These are phyloP conservation scores for Ciconia maguari DNA, from an alignment of 2,113 vertebrate species.

Conservation along the genomic window DNA sequence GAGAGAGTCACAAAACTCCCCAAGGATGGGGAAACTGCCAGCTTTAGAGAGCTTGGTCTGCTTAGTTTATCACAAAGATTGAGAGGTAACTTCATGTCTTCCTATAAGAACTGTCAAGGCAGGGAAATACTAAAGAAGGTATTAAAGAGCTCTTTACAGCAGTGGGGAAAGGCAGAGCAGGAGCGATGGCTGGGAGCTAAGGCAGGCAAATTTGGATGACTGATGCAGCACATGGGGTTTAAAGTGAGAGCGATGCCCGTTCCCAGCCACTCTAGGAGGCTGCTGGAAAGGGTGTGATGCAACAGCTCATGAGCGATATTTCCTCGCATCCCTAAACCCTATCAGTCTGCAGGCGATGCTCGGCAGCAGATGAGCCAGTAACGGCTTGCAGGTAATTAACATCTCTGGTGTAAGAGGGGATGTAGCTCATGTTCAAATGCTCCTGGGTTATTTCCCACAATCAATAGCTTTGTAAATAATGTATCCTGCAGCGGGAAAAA, in stretches of 20 bases:
- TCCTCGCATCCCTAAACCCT: background rate
- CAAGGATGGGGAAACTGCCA: background rate
- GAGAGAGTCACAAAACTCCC: background rate
- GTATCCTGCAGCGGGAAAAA: background rate
- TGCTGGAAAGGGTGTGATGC: background rate
- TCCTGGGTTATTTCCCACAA: constrained; percentile 48
- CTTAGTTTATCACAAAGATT: background rate
- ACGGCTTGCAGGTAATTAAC: constrained; percentile 28
- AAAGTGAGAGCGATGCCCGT: background rate
- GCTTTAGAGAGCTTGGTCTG: background rate
- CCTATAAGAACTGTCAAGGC: constrained; percentile 1
- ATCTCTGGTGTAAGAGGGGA: background rate
- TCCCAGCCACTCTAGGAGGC: background rate
- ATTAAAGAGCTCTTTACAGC: background rate
- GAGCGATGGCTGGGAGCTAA: background rate
- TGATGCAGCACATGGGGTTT: background rate
- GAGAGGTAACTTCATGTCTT: constrained; percentile 24
- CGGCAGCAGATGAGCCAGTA: background rate
- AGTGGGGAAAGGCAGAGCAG: background rate
- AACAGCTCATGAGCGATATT: accelerated
- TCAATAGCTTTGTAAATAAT: constrained; percentile 52
- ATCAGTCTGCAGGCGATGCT: background rate
- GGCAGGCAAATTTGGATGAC: background rate
- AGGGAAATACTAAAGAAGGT: background rate
- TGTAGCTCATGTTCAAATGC: background rate